Conservation (phyloP, 2,113 vertebrate species). For the Reinhardtius hippoglossoides region DNA sequence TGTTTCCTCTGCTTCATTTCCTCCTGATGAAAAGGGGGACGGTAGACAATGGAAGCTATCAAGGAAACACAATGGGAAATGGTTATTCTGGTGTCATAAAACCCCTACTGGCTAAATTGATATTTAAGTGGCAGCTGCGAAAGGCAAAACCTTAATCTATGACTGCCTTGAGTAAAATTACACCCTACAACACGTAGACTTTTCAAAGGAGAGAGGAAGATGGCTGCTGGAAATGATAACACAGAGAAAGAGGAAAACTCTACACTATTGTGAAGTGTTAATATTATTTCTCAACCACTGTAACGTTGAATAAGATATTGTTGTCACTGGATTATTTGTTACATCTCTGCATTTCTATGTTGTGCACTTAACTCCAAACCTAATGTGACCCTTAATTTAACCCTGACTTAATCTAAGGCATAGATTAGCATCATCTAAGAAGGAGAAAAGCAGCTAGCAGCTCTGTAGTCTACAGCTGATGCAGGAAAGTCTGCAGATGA, state of each 20-base stretch:
- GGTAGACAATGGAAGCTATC: constrained; percentile 59
- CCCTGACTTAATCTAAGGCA: no score
- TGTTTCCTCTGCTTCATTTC: constrained; percentile 25
- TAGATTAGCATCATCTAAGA: neutral
- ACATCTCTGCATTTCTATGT: no score
- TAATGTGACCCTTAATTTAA: no score
- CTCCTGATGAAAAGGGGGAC: constrained; percentile 52
- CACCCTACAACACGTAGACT: neutral
- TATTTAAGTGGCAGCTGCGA: constrained; percentile 36
- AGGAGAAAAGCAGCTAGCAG: neutral
- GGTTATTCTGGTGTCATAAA: constrained; percentile 39
- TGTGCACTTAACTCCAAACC: no score
- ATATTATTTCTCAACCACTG: neutral
- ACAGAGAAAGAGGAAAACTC: neutral
- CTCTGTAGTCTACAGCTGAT: neutral
- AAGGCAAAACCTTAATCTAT: constrained; percentile 39
- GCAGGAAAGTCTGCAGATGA: neutral
- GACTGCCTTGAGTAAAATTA: constrained; percentile 40
- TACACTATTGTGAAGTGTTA: neutral
- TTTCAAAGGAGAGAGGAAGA: constrained; percentile 16
- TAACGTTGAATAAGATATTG: neutral
- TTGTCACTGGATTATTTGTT: neutral
- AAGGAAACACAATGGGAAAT: constrained; percentile 54
- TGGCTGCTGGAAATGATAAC: constrained; percentile 6
- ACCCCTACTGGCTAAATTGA: constrained; percentile 32